Evolutionary conservation across 2,888 invertebrate species (phyloP).

Genomic region (Ischnura elegans): DNA sequence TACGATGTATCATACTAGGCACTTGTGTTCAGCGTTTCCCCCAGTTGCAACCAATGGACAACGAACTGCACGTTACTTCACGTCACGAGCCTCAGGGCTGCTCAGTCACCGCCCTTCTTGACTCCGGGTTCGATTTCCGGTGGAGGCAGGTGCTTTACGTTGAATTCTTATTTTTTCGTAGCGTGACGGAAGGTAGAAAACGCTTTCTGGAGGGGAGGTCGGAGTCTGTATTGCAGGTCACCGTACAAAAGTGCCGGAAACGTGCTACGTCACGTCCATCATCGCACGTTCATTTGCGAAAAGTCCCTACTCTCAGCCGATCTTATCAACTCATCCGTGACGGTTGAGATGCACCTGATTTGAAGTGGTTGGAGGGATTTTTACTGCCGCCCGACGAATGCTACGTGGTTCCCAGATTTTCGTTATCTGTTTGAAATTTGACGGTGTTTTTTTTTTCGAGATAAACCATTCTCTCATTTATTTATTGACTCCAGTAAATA

Average conservation of each 20-base stretch:
- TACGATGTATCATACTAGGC: too few relatives aligned
- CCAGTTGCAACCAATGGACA: background rate
- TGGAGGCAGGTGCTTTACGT: background rate
- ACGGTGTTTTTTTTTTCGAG: too few relatives aligned
- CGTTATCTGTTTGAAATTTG: background rate
- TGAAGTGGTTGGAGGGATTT: background rate
- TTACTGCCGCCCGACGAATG: background rate
- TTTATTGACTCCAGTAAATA: too few relatives aligned
- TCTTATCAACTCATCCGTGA: background rate
- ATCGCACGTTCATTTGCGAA: background rate
- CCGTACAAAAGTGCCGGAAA: background rate
- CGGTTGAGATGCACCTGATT: background rate
- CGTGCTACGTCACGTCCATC: background rate
- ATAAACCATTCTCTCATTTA: too few relatives aligned
- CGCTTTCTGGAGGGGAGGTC: background rate
- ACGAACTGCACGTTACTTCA: background rate
- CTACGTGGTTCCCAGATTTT: background rate
- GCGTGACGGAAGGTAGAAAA: background rate
- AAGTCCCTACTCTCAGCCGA: background rate
- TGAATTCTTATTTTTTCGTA: background rate
- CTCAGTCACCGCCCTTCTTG: background rate
- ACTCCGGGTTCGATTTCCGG: constrained; percentile 22
- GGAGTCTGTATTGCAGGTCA: background rate
- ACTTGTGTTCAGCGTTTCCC: too few relatives aligned
- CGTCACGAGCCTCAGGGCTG: background rate